phyloP scores from a whole-genome alignment of 2,113 vertebrate species.

The Lasiurus cinereus region DNA sequence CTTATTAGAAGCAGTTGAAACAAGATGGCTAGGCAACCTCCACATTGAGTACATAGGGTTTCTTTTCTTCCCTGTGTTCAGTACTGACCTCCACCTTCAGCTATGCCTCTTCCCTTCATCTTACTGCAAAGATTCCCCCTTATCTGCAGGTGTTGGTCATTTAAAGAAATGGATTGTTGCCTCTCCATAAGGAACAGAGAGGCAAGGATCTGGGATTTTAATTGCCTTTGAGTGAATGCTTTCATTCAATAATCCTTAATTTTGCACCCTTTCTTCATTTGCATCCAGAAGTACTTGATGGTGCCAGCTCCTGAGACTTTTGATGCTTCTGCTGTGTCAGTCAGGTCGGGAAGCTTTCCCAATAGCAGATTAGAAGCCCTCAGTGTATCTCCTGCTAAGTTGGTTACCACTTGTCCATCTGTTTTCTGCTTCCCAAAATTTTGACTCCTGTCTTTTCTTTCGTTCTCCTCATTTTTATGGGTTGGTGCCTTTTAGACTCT shows the following conservation, averaged over 20 bases:
- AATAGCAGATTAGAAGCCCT: not conserved
- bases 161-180: not conserved
- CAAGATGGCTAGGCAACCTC: not conserved
- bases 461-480: no score
- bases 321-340: not conserved
- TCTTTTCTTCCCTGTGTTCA: not conserved
- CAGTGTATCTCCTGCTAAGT: not conserved
- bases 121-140: not conserved
- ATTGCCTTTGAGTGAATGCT: not conserved
- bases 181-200: not conserved
- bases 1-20: not conserved
- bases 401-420: not conserved
- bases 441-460: not conserved
- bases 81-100: not conserved
- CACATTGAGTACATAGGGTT: rapidly evolving
- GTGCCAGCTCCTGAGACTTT: not conserved
- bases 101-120: not conserved
- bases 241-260: not conserved
- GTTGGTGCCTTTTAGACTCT: not conserved
- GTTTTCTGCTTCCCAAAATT: not conserved
- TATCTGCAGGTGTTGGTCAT: not conserved
- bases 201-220: not conserved
- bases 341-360: not conserved
- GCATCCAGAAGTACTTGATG: not conserved
- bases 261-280: not conserved